phyloP scores from a whole-genome alignment of 2,113 vertebrate species.

The Platichthys stellatus region DNA sequence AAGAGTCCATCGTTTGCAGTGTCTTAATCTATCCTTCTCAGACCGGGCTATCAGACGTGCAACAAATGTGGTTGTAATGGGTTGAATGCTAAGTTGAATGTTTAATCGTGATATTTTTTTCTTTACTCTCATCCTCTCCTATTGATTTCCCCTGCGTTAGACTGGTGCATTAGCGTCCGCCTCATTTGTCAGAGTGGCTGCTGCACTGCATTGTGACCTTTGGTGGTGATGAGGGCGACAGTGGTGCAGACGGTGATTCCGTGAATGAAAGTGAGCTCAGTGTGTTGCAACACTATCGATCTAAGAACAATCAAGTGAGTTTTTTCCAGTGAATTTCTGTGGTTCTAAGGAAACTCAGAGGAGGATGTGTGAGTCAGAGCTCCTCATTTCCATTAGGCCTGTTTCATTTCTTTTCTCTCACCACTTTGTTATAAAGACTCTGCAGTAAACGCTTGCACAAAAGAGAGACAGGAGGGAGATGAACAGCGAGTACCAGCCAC shows the following conservation, averaged over 20 bases:
- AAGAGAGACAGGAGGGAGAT: not conserved
- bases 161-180: slow-evolving; percentile 54
- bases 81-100: slow-evolving; percentile 5
- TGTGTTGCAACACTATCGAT: slow-evolving; percentile 54
- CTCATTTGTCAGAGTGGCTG: slow-evolving; percentile 37
- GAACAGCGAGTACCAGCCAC: not conserved
- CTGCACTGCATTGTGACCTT: slow-evolving; percentile 32
- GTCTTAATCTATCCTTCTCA: not conserved
- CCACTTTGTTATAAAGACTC: not conserved
- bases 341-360: not conserved
- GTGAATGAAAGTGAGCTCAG: slow-evolving; percentile 52
- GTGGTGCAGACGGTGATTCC: slow-evolving; percentile 42
- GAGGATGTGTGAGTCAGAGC: no score
- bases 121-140: slow-evolving; percentile 5
- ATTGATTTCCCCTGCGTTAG: slow-evolving; percentile 46
- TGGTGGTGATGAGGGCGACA: not conserved
- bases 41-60: not conserved
- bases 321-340: not conserved
- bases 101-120: slow-evolving; percentile 7
- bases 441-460: not conserved
- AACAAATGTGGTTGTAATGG: not conserved
- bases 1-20: no score
- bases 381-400: not conserved
- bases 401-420: not conserved
- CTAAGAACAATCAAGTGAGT: not conserved